Conservation (phyloP, 2,888 invertebrate species). For the Cynaeus angustus region DNA sequence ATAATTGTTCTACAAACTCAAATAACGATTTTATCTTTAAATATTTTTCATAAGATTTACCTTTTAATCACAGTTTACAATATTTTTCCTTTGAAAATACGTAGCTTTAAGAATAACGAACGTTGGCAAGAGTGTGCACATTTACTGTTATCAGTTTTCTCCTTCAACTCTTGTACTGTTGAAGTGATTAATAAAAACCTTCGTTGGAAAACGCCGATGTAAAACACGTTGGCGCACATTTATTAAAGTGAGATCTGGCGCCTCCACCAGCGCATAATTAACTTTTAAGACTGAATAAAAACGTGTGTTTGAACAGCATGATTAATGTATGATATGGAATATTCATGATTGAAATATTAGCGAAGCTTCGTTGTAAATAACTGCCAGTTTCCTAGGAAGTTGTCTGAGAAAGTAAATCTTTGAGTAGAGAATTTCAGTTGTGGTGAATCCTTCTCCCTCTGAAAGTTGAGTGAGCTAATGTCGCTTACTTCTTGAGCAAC, state of each 20-base stretch:
- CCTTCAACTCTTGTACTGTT: neutral
- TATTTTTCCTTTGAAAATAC: too few species aligned
- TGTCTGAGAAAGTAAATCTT: slow-evolving; percentile 39
- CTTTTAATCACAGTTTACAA: too few species aligned
- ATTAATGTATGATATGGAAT: slow-evolving; percentile 34
- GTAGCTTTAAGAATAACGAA: too few species aligned
- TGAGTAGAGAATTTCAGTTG: slow-evolving; percentile 24
- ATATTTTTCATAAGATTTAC: too few species aligned
- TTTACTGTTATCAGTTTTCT: too few species aligned
- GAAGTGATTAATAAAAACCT: slow-evolving; percentile 6
- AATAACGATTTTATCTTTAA: too few species aligned
- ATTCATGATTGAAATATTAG: slow-evolving; percentile 40
- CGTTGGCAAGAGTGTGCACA: too few species aligned
- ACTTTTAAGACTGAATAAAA: slow-evolving; percentile 28
- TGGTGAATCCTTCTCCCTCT: slow-evolving; percentile 14
- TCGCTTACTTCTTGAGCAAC: slow-evolving; percentile 42
- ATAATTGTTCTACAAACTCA: too few species aligned
- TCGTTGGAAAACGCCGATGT: slow-evolving; percentile 1
- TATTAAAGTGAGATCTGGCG: slow-evolving; percentile 42
- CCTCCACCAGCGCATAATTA: slow-evolving; percentile 41
- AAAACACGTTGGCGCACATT: slow-evolving; percentile 25
- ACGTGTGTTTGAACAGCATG: slow-evolving; percentile 25
- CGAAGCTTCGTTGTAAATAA: slow-evolving; percentile 33
- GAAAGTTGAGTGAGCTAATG: slow-evolving; percentile 43
- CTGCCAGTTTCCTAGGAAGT: slow-evolving; percentile 30